phyloP scores from a whole-genome alignment of 2,113 vertebrate genomes.

The Diadophis punctatus region DNA sequence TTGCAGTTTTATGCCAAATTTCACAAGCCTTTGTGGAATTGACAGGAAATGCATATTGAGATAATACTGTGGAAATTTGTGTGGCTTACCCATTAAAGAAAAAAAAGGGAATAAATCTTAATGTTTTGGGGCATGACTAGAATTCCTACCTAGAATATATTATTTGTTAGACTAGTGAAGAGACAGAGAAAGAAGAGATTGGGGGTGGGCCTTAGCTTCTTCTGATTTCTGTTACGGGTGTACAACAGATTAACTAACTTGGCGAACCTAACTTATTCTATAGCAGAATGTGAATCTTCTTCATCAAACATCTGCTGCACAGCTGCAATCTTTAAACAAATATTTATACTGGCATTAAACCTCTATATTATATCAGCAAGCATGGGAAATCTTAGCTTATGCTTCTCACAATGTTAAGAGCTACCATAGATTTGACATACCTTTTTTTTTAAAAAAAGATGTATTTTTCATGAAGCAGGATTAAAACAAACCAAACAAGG shows the following conservation, averaged over 20 bases:
- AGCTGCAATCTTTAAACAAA: conserved; percentile 24
- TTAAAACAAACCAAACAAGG: conserved; percentile 1
- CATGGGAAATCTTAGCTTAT: conserved; percentile 21
- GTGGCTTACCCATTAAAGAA: background rate
- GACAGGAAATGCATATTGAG: background rate
- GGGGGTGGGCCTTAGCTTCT: background rate
- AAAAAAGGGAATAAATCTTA: background rate
- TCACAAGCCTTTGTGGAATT: background rate
- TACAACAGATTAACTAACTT: background rate
- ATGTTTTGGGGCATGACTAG: background rate
- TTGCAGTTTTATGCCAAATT: background rate
- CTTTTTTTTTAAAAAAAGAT: background rate
- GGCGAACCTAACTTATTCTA: conserved; percentile 6
- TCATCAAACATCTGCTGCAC: background rate
- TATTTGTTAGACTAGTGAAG: background rate
- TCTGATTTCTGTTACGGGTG: background rate
- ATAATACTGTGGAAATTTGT: background rate
- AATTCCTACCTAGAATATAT: background rate
- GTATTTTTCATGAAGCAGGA: background rate
- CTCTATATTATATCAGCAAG: conserved; percentile 17
- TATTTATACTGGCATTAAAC: conserved; percentile 15
- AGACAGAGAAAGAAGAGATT: background rate
- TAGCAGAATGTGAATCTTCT: background rate
- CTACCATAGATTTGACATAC: background rate
- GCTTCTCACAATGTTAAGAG: conserved; percentile 16